phyloP scores from a whole-genome alignment of 2,888 invertebrate species.

The Hedychridium roseum region DNA sequence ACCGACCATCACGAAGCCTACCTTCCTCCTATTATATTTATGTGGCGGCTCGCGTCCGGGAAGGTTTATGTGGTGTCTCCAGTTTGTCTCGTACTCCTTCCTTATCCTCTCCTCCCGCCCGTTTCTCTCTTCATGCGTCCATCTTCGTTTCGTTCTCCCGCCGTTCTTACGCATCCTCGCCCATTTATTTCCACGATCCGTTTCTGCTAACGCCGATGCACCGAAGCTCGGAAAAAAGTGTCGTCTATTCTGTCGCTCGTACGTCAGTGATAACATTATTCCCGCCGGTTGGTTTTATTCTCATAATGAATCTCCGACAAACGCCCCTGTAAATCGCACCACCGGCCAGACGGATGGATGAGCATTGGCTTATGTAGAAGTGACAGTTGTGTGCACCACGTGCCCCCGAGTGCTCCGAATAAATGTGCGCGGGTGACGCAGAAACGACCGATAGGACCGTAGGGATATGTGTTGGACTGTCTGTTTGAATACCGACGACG shows the following conservation, averaged over 20 bases:
- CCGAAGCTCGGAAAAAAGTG: too few relatives aligned
- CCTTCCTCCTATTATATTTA: constrained; percentile 62
- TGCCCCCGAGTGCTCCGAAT: constrained; percentile 44
- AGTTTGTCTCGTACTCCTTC: constrained; percentile 35
- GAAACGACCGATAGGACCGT: constrained; percentile 45
- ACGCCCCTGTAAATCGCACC: too few relatives aligned
- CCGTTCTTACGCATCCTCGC: background rate
- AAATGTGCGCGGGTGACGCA: constrained; percentile 40
- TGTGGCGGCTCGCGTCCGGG: constrained; percentile 60
- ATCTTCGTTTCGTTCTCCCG: background rate
- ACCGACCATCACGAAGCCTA: constrained; percentile 61
- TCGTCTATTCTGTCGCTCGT: too few relatives aligned
- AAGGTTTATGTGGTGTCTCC: constrained; percentile 54
- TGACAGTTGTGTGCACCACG: constrained; percentile 44
- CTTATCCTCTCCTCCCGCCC: constrained; percentile 10
- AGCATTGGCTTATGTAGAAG: too few relatives aligned
- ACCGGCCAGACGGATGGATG: too few relatives aligned
- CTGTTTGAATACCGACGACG: constrained; percentile 32
- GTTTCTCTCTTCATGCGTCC: background rate
- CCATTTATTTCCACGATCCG: background rate
- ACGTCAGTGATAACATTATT: too few relatives aligned
- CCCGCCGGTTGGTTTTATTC: too few relatives aligned
- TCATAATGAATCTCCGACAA: too few relatives aligned
- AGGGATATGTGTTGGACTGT: constrained; percentile 39
- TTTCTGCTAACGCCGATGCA: too few relatives aligned